Conservation (phyloP, 1,140 invertebrate species). For the Diuraphis noxia region DNA sequence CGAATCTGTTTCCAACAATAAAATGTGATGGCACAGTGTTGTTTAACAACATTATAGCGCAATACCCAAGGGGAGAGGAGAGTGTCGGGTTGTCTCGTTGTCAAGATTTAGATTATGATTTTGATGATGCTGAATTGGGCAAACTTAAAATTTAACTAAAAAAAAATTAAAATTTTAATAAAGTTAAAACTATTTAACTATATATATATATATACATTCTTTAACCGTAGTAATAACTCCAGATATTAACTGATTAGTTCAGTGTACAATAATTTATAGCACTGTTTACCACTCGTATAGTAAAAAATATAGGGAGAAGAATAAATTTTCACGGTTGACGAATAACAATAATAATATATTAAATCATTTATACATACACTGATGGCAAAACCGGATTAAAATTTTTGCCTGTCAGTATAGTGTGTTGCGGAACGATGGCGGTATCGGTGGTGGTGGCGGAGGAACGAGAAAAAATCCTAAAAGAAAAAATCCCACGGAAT, state of each 20-base stretch:
- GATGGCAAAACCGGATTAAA: constrained; percentile 32
- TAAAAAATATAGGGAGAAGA: neutral
- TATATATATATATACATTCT: no score
- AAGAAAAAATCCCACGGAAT: constrained; percentile 25
- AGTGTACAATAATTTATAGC: neutral
- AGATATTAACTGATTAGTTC: neutral
- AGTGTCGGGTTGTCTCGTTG: neutral
- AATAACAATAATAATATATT: neutral
- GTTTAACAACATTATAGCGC: neutral
- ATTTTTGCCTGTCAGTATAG: neutral
- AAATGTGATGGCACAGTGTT: neutral
- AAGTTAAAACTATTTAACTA: no score
- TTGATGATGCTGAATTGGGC: no score
- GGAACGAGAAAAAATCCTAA: neutral
- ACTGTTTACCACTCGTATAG: neutral
- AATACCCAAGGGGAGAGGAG: neutral
- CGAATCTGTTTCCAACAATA: neutral
- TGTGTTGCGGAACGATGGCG: neutral
- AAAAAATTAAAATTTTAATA: no score
- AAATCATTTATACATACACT: neutral
- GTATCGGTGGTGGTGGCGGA: no score
- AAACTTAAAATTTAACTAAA: neutral
- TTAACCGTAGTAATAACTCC: neutral
- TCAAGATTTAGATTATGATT: neutral
- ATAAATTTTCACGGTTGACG: neutral